Evolutionary conservation across 2,888 invertebrate species (phyloP).

Genomic region (Sesamia inferens): DNA sequence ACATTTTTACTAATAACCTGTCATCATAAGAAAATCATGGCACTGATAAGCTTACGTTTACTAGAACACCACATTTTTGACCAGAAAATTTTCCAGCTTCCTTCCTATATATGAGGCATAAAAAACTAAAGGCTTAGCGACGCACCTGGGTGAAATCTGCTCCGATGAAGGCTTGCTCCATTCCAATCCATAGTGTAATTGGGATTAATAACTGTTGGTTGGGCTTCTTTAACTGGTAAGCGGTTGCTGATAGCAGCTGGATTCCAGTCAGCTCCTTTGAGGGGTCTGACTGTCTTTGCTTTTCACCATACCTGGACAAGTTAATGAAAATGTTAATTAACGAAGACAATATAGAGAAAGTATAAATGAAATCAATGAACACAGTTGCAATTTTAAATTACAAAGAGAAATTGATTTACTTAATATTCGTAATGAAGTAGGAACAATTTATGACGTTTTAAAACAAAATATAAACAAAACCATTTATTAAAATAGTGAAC

Average conservation of each 20-base stretch:
- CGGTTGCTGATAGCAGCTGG: conserved; percentile 96
- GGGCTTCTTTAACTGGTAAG: conserved; percentile 96
- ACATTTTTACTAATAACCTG: not conserved
- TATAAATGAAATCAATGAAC: not conserved
- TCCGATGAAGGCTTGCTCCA: conserved; percentile 99
- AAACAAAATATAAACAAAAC: conserved; percentile 3
- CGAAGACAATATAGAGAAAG: not conserved
- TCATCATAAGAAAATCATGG: not conserved
- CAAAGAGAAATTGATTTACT: not conserved
- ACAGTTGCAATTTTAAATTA: not conserved
- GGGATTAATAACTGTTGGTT: conserved; percentile 98
- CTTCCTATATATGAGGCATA: not conserved
- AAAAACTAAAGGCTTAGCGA: not conserved
- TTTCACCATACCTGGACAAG: conserved; percentile 94
- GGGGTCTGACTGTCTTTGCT: conserved; percentile 94
- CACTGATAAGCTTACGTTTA: not conserved
- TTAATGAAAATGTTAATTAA: not conserved
- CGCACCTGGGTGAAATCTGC: conserved; percentile 96
- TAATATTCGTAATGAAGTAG: not conserved
- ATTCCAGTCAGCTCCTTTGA: conserved; percentile 93
- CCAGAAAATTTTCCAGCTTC: not conserved
- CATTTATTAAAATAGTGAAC: not conserved
- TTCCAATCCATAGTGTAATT: conserved; percentile 98
- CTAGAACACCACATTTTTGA: not conserved
- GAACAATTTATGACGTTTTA: not conserved